Evolutionary conservation across 2,888 invertebrate species (phyloP).

Genomic region (Boloria euphrosyne): DNA sequence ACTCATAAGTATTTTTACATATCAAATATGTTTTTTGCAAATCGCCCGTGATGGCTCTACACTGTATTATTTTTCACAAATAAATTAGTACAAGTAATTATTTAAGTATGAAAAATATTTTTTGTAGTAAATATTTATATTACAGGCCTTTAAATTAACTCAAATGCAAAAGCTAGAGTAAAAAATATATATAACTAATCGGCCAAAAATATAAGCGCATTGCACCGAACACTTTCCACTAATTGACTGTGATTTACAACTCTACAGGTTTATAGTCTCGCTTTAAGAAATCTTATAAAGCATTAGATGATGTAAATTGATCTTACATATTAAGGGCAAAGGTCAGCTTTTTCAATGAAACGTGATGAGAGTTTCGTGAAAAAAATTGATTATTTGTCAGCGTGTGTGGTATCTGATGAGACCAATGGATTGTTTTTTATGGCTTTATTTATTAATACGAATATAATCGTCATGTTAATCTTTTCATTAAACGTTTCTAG

Average conservation of each 20-base stretch:
- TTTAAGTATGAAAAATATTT: too few species aligned
- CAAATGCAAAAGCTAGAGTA: neutral
- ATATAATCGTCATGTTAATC: constrained; percentile 11
- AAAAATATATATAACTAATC: constrained; percentile 49
- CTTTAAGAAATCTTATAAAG: constrained; percentile 35
- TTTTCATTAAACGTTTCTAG: constrained; percentile 13
- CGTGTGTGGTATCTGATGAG: constrained; percentile 51
- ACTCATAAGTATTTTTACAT: too few species aligned
- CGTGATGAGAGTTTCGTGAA: neutral
- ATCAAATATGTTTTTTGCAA: too few species aligned
- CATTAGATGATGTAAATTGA: constrained; percentile 37
- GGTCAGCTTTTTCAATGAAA: constrained; percentile 14
- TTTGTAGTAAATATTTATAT: too few species aligned
- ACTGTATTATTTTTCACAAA: too few species aligned
- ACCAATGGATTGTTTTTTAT: constrained; percentile 41
- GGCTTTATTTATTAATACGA: constrained; percentile 21
- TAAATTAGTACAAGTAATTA: too few species aligned
- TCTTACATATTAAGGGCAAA: constrained; percentile 29
- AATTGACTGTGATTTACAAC: constrained; percentile 74
- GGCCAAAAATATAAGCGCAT: constrained; percentile 52
- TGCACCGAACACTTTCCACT: constrained; percentile 51
- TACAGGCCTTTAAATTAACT: too few species aligned
- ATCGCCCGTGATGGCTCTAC: too few species aligned
- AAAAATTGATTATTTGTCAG: constrained; percentile 48
- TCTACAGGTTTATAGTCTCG: constrained; percentile 57